These are phyloP conservation scores for Notospermus geniculatus DNA, from an alignment of 1,140 invertebrate species.

Conservation along the genomic window DNA sequence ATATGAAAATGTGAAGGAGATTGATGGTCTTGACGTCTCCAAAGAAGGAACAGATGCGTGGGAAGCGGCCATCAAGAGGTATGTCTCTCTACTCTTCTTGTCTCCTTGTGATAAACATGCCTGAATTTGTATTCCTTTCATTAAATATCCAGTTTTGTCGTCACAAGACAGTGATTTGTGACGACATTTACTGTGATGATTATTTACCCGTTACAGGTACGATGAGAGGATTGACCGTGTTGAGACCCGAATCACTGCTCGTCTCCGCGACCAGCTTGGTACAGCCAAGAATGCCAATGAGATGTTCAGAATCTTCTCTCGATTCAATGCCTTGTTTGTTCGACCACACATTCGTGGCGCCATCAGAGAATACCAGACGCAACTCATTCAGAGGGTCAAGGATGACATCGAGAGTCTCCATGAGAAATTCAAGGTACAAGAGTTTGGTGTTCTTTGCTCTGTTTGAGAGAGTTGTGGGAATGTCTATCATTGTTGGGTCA, in stretches of 20 bases:
- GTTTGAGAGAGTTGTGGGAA: not conserved
- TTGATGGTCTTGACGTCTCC: constrained; percentile 95
- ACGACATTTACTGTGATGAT: not conserved
- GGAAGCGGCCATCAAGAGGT: constrained; percentile 89
- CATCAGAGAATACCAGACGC: constrained; percentile 98
- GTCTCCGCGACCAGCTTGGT: constrained; percentile 92
- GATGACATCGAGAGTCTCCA: constrained; percentile 97
- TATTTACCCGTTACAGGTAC: constrained; percentile 61
- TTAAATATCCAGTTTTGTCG: no score
- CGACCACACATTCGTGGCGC: constrained; percentile 97
- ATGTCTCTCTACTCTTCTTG: no score
- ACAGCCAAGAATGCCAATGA: constrained; percentile 99
- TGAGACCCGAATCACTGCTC: constrained; percentile 94
- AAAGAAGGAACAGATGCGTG: constrained; percentile 95
- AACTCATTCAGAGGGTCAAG: constrained; percentile 97
- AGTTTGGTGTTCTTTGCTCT: not conserved
- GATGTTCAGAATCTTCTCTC: constrained; percentile 98
- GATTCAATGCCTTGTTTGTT: constrained; percentile 98
- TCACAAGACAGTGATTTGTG: no score
- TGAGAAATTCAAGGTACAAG: constrained; percentile 91
- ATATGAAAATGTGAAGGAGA: constrained; percentile 98
- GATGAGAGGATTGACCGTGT: constrained; percentile 97
- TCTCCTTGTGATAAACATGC: no score
- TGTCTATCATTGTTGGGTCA: no score
- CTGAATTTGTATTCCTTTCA: no score